Evolutionary conservation across 2,888 invertebrate species (phyloP).

Genomic region (Troides oblongomaculatus): DNA sequence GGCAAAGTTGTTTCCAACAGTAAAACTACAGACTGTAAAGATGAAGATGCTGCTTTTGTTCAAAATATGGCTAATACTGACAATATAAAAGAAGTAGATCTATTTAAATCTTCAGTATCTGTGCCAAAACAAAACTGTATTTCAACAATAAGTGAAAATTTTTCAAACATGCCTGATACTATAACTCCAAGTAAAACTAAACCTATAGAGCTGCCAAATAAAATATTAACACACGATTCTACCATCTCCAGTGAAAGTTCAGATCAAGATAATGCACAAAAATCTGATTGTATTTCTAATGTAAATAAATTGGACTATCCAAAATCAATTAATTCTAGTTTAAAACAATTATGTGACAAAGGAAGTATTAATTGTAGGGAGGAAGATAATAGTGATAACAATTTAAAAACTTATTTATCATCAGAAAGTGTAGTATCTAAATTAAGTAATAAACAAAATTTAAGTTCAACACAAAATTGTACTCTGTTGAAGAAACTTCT

Average conservation of each 20-base stretch:
- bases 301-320: constrained; percentile 28
- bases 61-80: constrained; percentile 8
- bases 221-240: constrained; percentile 6
- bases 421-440: constrained; percentile 35
- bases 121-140: constrained; percentile 41
- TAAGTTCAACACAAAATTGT: constrained; percentile 59
- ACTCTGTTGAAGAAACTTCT: constrained; percentile 69
- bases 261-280: constrained; percentile 11
- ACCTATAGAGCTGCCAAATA: constrained; percentile 8
- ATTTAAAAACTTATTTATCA: constrained; percentile 7
- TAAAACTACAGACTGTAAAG: constrained; percentile 14
- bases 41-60: constrained; percentile 3
- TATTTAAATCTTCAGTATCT: constrained; percentile 1
- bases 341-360: constrained; percentile 20
- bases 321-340: constrained; percentile 39
- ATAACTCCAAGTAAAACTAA: background rate
- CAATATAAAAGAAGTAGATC: background rate
- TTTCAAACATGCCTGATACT: constrained; percentile 1
- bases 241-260: constrained; percentile 6
- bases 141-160: constrained; percentile 31
- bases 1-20: constrained; percentile 34
- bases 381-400: constrained; percentile 6
- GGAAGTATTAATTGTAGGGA: constrained; percentile 2
- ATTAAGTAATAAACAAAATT: constrained; percentile 42
- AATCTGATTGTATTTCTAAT: constrained; percentile 11